phyloP scores from a whole-genome alignment of 1,140 invertebrate genomes.

The Leptoteleia sp. region DNA sequence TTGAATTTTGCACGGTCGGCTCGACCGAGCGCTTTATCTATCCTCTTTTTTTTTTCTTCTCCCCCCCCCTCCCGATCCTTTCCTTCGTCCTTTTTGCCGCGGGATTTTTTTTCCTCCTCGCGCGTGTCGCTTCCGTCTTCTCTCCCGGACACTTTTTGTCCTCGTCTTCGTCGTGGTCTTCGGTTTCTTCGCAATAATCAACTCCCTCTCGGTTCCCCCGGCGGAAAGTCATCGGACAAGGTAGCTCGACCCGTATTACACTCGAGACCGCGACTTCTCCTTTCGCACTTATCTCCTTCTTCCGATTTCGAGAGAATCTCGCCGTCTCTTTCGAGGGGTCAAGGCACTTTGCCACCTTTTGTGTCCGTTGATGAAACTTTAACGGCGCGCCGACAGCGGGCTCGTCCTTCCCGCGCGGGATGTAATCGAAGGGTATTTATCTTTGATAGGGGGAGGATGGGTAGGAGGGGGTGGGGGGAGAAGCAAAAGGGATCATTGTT shows the following conservation, averaged over 20 bases:
- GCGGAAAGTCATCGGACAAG: constrained; percentile 77
- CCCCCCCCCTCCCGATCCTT: too few species aligned
- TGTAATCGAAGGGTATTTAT: constrained; percentile 47
- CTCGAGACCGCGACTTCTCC: constrained; percentile 63
- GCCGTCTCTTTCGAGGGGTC: constrained; percentile 73
- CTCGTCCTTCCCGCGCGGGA: constrained; percentile 4
- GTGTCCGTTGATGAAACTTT: constrained; percentile 59
- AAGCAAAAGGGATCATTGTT: constrained; percentile 21
- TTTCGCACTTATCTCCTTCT: constrained; percentile 75
- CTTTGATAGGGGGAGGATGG: constrained; percentile 23
- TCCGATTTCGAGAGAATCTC: constrained; percentile 56
- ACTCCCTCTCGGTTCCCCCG: constrained; percentile 63
- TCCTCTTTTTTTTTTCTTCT: too few species aligned
- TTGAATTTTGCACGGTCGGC: too few species aligned
- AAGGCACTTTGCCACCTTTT: constrained; percentile 73
- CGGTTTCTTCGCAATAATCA: constrained; percentile 58
- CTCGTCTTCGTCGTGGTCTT: constrained; percentile 37
- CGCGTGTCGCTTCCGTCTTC: constrained; percentile 44
- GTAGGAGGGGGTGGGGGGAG: neutral
- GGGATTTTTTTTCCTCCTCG: constrained; percentile 6
- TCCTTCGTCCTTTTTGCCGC: too few species aligned
- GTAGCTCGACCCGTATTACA: constrained; percentile 74
- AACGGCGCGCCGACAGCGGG: constrained; percentile 28
- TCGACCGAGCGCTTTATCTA: constrained; percentile 1
- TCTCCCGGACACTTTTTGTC: constrained; percentile 33